Percentiles rank a stretch among this genome's conserved stretches.
phyloP scores from a whole-genome alignment of 2,113 vertebrate species.

The Ascaphus truei region DNA sequence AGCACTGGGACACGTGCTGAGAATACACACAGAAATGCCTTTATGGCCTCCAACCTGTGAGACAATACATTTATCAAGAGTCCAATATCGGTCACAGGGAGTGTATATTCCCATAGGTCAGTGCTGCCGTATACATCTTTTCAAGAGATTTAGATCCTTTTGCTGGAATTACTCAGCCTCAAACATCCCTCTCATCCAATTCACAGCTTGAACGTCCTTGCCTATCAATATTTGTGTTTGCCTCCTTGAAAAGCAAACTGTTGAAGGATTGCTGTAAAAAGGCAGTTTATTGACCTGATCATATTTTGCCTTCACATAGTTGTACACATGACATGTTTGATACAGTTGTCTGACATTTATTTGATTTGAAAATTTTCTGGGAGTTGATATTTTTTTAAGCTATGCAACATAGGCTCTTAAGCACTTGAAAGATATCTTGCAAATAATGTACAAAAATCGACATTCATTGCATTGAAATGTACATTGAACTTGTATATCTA shows the following conservation, averaged over 20 bases:
- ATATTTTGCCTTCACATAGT: constrained; percentile 13
- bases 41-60: not conserved
- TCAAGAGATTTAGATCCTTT: constrained; percentile 30
- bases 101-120: constrained; percentile 5
- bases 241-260: constrained; percentile 35
- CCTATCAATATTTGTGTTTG: constrained; percentile 17
- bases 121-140: constrained; percentile 24
- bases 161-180: constrained; percentile 17
- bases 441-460: not conserved
- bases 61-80: constrained; percentile 25
- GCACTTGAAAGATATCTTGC: not conserved
- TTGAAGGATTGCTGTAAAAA: constrained; percentile 28
- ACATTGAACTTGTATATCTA: too few species aligned
- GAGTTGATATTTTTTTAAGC: not conserved
- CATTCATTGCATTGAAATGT: not conserved
- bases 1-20: not conserved
- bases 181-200: constrained; percentile 6
- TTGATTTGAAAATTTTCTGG: not conserved
- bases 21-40: constrained; percentile 4
- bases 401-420: not conserved
- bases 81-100: not conserved
- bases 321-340: not conserved
- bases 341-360: not conserved
- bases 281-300: constrained; percentile 24
- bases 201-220: constrained; percentile 41